These are phyloP conservation scores for Todus mexicanus DNA, from an alignment of 2,797 vertebrate species.

Conservation along the genomic window DNA sequence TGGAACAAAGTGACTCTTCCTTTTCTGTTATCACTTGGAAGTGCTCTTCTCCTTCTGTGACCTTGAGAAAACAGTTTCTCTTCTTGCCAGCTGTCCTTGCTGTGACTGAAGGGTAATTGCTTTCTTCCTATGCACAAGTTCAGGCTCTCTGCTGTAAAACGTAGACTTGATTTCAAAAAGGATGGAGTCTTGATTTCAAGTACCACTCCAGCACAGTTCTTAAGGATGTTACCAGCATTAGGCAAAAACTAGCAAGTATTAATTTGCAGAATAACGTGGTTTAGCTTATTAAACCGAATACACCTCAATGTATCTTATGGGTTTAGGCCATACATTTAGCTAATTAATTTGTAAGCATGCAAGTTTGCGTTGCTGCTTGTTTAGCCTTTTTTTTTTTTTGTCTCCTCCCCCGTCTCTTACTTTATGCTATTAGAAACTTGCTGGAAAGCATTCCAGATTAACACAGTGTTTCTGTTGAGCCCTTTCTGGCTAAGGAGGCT, in stretches of 20 bases:
- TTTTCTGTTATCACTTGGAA: background rate
- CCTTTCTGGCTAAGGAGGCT: background rate
- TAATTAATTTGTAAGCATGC: background rate
- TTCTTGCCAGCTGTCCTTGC: background rate
- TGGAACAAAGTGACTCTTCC: background rate
- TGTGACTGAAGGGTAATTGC: background rate
- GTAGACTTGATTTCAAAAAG: background rate
- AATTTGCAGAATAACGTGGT: background rate
- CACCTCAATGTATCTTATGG: background rate
- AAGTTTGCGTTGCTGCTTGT: background rate
- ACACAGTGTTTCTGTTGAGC: background rate
- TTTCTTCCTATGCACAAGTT: background rate
- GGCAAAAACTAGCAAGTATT: background rate
- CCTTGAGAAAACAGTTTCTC: background rate
- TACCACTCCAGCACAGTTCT: background rate
- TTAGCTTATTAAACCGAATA: background rate
- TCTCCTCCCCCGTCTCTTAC: fast-evolving
- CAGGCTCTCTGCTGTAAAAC: background rate
- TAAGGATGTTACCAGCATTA: background rate
- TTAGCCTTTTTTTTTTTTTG: background rate
- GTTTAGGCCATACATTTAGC: background rate
- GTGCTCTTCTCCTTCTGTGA: background rate
- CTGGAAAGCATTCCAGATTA: background rate
- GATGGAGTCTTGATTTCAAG: background rate
- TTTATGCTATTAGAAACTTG: background rate